Evolutionary conservation across 2,113 vertebrate species (phyloP).

Genomic region (Patagioenas fasciata): DNA sequence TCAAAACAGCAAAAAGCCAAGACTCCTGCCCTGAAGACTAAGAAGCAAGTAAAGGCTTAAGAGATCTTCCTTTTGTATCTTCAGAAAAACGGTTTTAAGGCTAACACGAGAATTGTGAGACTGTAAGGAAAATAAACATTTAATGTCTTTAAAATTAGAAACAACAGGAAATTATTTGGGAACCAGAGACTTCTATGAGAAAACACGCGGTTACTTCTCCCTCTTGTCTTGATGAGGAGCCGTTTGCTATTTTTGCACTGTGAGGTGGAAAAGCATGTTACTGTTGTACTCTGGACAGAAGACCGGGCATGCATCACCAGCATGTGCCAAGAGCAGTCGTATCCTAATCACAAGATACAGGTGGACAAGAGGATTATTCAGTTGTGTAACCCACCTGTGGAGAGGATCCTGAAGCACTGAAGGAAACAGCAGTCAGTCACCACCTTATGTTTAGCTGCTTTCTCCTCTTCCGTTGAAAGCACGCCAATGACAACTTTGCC

Average conservation of each 20-base stretch:
- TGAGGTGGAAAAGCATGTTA: background rate
- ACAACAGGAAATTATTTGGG: background rate
- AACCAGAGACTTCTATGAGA: background rate
- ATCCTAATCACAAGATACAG: background rate
- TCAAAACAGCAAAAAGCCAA: background rate
- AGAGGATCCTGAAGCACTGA: background rate
- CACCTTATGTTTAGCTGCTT: background rate
- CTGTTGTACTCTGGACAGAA: background rate
- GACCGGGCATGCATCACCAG: background rate
- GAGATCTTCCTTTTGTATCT: background rate
- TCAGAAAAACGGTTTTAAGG: background rate
- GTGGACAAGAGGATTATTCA: background rate
- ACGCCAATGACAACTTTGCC: background rate
- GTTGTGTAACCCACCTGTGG: background rate
- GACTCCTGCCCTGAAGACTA: background rate
- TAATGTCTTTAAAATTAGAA: background rate
- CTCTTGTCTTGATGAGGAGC: background rate
- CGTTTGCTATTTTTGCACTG: background rate
- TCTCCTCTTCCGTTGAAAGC: background rate
- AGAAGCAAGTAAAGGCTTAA: background rate
- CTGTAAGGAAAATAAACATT: background rate
- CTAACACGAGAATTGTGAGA: background rate
- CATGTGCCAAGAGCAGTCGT: background rate
- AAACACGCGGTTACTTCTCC: background rate
- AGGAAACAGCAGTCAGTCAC: background rate